A percentile compares a stretch with the other conserved stretches of the same genome.
Evolutionary conservation across 2,888 invertebrate species (phyloP).

Genomic region (Minunthozetes semirufus): DNA sequence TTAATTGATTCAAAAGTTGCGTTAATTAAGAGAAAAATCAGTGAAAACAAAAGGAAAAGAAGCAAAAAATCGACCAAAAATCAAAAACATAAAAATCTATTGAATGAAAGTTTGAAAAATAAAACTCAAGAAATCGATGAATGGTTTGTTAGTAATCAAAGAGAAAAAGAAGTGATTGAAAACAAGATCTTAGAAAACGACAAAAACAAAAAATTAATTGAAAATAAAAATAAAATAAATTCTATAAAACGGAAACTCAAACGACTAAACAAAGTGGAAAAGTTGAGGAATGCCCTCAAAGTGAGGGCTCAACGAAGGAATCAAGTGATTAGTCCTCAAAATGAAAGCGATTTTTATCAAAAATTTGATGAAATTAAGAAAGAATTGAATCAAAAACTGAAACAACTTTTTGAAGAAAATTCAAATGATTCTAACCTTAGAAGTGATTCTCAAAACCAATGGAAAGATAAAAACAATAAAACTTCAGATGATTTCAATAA

Average conservation of each 20-base stretch:
- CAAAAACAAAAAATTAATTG: not conserved
- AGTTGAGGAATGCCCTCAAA: constrained; percentile 4
- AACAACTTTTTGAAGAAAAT: not conserved
- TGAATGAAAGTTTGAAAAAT: not conserved
- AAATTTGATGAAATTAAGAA: not conserved
- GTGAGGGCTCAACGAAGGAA: not conserved
- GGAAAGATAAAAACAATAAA: not conserved
- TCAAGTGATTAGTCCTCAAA: not conserved
- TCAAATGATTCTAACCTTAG: not conserved
- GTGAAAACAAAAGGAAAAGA: constrained; percentile 16
- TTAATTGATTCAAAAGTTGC: not conserved
- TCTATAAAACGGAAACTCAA: not conserved
- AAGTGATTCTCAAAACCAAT: not conserved
- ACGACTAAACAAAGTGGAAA: not conserved
- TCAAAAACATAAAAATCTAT: not conserved
- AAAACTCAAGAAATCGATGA: not conserved
- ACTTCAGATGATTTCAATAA: not conserved
- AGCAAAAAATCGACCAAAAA: not conserved
- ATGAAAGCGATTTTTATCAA: not conserved
- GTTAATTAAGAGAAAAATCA: constrained; percentile 6
- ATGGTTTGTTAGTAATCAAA: not conserved
- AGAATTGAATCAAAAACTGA: constrained; percentile 2
- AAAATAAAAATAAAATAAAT: constrained; percentile 1
- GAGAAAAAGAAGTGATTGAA: not conserved
- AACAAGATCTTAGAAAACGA: not conserved